These are phyloP conservation scores for Champsocephalus esox DNA, from an alignment of 2,797 vertebrate genomes.

Conservation along the genomic window DNA sequence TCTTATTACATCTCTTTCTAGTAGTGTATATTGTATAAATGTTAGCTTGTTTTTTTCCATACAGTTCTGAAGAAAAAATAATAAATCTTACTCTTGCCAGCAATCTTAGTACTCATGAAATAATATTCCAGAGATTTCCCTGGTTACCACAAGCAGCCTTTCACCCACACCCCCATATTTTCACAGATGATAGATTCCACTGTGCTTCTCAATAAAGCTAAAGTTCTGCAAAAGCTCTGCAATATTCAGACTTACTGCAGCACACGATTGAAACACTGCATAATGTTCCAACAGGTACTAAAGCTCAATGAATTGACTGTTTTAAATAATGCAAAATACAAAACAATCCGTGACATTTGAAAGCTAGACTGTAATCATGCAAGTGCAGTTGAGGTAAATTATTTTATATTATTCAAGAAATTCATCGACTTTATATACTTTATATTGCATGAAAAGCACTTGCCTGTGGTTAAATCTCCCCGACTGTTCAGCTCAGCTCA, in stretches of 20 bases:
- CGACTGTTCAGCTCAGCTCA: conserved; percentile 41
- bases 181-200: conserved; percentile 45
- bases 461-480: conserved; percentile 25
- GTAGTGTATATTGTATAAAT: neutral
- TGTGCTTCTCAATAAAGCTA: conserved; percentile 29
- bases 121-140: conserved; percentile 12
- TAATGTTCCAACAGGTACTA: conserved; percentile 29
- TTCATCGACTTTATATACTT: conserved; percentile 11
- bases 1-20: neutral
- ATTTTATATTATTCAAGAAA: conserved; percentile 4
- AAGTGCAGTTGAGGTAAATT: conserved; percentile 17
- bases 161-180: conserved; percentile 16
- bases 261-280: conserved; percentile 17
- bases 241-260: conserved; percentile 33
- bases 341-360: conserved; percentile 29
- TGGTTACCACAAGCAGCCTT: conserved; percentile 14
- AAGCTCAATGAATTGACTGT: conserved; percentile 9
- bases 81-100: neutral
- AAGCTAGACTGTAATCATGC: conserved; percentile 28
- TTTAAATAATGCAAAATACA: neutral
- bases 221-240: conserved; percentile 26
- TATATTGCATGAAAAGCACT: conserved; percentile 33
- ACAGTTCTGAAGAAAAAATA: neutral
- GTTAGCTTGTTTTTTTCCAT: neutral
- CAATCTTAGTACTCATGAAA: conserved; percentile 2